These are phyloP conservation scores for Nasonovia ribisnigri DNA, from an alignment of 2,888 invertebrate species.

Conservation along the genomic window DNA sequence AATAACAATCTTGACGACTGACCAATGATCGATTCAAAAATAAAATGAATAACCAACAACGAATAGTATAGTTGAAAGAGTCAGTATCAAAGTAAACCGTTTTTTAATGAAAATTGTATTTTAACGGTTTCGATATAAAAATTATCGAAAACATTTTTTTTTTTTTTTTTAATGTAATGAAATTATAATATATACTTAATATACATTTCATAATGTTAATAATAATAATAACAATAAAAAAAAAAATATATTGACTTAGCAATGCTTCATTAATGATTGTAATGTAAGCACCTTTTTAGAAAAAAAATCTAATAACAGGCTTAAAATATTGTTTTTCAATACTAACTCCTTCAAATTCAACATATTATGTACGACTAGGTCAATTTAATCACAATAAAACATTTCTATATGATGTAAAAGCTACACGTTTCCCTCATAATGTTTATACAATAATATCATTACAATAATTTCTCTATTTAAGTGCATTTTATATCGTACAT, in stretches of 20 bases:
- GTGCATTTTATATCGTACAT: conserved; percentile 56
- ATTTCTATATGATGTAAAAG: conserved; percentile 48
- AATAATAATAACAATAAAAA: conserved; percentile 37
- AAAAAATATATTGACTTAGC: background rate
- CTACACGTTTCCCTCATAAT: conserved; percentile 46
- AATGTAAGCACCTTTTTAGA: conserved; percentile 32
- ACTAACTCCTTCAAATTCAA: conserved; percentile 54
- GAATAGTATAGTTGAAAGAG: conserved; percentile 49
- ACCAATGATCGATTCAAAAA: conserved; percentile 46
- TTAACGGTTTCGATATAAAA: conserved; percentile 43
- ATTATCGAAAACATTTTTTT: conserved; percentile 27
- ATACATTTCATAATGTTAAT: conserved; percentile 18
- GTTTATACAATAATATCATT: conserved; percentile 46
- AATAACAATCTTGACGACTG: conserved; percentile 60
- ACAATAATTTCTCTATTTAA: conserved; percentile 56
- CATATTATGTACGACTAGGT: background rate
- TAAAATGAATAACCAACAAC: conserved; percentile 51
- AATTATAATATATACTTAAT: background rate
- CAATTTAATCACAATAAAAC: conserved; percentile 53
- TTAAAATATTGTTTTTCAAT: conserved; percentile 35
- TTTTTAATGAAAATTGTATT: conserved; percentile 29
- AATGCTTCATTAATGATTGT: conserved; percentile 33
- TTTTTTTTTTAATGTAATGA: background rate
- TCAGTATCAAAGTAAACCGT: conserved; percentile 49
- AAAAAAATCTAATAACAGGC: conserved; percentile 38